A percentile compares a stretch with the other conserved stretches of the same genome.
These are phyloP conservation scores for Cristatella mucedo DNA, from an alignment of 2,888 invertebrate species.

Conservation along the genomic window DNA sequence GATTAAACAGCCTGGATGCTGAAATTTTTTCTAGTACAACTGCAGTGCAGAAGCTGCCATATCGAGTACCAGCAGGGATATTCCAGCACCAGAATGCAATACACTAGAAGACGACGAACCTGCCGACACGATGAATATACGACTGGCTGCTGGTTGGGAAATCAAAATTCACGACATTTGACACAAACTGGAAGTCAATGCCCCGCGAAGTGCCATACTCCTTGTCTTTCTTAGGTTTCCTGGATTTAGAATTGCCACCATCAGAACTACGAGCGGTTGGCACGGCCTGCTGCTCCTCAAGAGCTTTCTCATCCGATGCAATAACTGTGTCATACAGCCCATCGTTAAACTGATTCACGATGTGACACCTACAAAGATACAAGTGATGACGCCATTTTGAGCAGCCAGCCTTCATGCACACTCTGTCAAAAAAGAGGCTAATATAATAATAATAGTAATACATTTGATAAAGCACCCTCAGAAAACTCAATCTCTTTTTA, in stretches of 20 bases:
- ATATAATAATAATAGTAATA: no score
- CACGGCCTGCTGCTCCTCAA: no score
- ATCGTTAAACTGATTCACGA: conserved; percentile 84
- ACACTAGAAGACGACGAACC: conserved; percentile 23
- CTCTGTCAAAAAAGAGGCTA: no score
- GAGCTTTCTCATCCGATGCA: conserved; percentile 70
- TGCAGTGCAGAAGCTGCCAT: no score
- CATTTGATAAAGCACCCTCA: no score
- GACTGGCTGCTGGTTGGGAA: conserved; percentile 75
- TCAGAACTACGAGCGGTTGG: background rate
- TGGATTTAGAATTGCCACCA: conserved; percentile 23
- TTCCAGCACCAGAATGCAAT: no score
- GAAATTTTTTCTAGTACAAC: no score
- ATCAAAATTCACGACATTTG: conserved; percentile 96
- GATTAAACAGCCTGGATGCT: no score
- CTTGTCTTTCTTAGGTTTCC: conserved; percentile 54
- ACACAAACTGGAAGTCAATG: conserved; percentile 91
- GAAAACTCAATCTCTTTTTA: no score
- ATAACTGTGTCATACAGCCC: conserved; percentile 85
- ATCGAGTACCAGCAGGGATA: no score
- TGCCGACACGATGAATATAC: conserved; percentile 86
- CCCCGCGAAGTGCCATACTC: conserved; percentile 92
- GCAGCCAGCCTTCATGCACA: no score
- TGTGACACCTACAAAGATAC: conserved; percentile 53
- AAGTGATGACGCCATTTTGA: no score